These are phyloP conservation scores for Gymnothorax reevesii DNA, from an alignment of 2,797 vertebrate species.

Conservation along the genomic window DNA sequence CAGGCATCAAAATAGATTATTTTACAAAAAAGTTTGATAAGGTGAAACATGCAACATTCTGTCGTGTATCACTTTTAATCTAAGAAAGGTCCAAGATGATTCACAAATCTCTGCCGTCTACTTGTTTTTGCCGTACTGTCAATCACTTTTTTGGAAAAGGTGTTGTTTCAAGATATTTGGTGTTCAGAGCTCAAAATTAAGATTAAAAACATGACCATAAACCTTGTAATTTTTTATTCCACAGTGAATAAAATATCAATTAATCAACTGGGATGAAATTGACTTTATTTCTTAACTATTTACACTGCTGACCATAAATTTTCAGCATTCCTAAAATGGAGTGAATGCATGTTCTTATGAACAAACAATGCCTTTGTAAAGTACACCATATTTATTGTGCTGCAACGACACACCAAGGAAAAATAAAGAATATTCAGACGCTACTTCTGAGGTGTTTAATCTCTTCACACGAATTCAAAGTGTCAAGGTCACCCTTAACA, in stretches of 20 bases:
- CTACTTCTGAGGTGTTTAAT: neutral
- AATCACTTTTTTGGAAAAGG: no score
- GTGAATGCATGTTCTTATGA: neutral
- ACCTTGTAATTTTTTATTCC: neutral
- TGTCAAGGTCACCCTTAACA: neutral
- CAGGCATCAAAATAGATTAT: no score
- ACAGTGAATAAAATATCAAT: neutral
- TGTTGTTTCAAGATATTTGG: no score
- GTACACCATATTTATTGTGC: constrained; percentile 57
- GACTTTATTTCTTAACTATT: constrained; percentile 1
- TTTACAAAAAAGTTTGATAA: no score
- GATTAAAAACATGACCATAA: neutral
- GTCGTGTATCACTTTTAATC: no score
- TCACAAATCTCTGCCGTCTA: no score
- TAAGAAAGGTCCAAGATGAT: no score
- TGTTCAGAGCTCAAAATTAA: neutral
- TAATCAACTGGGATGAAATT: neutral
- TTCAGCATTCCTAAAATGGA: neutral
- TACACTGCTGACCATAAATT: constrained; percentile 1
- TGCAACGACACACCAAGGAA: constrained; percentile 9
- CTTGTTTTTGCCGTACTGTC: no score
- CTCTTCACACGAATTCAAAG: neutral
- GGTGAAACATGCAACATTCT: no score
- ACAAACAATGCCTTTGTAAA: neutral
- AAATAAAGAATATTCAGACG: neutral